A percentile compares a stretch with the other conserved stretches of the same genome.
Conservation (phyloP, 2,113 vertebrate genomes). For the Lonchura striata region DNA sequence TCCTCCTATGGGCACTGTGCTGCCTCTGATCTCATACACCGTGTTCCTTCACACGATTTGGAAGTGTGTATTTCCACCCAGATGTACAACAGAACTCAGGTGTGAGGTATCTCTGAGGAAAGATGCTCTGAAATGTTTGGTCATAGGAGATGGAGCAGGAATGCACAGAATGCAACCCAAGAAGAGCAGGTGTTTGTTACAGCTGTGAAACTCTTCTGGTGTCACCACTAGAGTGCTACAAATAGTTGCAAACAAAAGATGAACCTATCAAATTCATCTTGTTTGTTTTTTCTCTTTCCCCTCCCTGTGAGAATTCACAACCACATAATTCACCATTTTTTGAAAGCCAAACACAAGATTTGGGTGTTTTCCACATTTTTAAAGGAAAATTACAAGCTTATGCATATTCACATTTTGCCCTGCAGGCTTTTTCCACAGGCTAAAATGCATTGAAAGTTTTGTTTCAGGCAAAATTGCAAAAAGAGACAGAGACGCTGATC, state of each 20-base stretch:
- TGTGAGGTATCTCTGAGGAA: not conserved
- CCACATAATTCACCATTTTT: not conserved
- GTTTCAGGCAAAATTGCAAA: not conserved
- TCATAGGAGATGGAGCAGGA: not conserved
- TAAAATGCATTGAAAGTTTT: not conserved
- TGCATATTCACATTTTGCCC: not conserved
- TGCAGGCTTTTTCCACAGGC: not conserved
- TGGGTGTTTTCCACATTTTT: not conserved
- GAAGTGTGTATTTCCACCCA: not conserved
- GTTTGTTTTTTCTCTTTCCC: rapidly evolving
- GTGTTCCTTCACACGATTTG: not conserved
- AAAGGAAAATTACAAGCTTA: not conserved
- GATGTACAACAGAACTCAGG: not conserved
- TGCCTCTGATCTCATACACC: not conserved
- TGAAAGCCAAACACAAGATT: not conserved
- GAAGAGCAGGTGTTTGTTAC: not conserved
- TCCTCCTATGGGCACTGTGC: not conserved
- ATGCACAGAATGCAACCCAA: not conserved
- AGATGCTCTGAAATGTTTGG: not conserved
- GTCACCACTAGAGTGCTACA: not conserved
- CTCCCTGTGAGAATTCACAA: not conserved
- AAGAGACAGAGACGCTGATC: not conserved
- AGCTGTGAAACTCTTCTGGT: not conserved
- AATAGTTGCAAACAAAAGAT: not conserved
- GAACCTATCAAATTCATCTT: not conserved